phyloP scores from a whole-genome alignment of 1,140 invertebrate species.

The Leucophenga varia region DNA sequence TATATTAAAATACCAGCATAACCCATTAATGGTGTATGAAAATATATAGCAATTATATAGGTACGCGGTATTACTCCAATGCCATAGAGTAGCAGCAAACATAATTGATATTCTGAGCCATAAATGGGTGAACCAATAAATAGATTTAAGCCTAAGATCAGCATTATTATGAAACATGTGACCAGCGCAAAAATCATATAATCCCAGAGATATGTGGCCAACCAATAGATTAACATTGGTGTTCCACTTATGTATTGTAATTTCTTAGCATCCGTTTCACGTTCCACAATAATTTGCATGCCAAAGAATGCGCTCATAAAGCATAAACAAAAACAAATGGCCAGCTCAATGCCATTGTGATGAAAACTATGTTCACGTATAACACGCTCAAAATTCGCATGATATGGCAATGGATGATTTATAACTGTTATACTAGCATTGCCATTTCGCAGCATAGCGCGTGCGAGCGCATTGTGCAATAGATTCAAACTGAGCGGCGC shows the following conservation, averaged over 20 bases:
- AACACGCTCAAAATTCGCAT: background rate
- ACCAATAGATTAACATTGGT: slow-evolving; percentile 67
- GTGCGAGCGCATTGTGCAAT: slow-evolving; percentile 63
- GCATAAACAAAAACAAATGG: slow-evolving; percentile 63
- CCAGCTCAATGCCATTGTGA: slow-evolving; percentile 62
- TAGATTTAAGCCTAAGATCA: slow-evolving; percentile 60
- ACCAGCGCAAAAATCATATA: slow-evolving; percentile 64
- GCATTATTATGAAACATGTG: slow-evolving; percentile 56
- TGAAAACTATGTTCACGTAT: slow-evolving; percentile 59
- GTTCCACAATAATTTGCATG: slow-evolving; percentile 67
- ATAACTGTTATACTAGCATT: background rate
- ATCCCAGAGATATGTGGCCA: slow-evolving; percentile 69
- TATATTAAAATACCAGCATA: slow-evolving; percentile 39
- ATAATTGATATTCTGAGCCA: slow-evolving; percentile 24
- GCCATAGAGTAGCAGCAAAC: slow-evolving; percentile 57
- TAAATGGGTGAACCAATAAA: slow-evolving; percentile 52
- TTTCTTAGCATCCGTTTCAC: slow-evolving; percentile 58
- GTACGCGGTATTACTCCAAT: slow-evolving; percentile 56
- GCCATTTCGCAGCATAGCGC: background rate
- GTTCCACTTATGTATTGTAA: slow-evolving; percentile 70
- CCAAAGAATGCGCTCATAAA: slow-evolving; percentile 73
- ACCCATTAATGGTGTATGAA: slow-evolving; percentile 64
- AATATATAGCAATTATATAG: slow-evolving; percentile 63
- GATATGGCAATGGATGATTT: background rate
- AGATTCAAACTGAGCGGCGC: slow-evolving; percentile 63